Base-by-base conservation (phyloP, 2,797 vertebrate genomes). In the Decapterus maruadsi region DNA sequence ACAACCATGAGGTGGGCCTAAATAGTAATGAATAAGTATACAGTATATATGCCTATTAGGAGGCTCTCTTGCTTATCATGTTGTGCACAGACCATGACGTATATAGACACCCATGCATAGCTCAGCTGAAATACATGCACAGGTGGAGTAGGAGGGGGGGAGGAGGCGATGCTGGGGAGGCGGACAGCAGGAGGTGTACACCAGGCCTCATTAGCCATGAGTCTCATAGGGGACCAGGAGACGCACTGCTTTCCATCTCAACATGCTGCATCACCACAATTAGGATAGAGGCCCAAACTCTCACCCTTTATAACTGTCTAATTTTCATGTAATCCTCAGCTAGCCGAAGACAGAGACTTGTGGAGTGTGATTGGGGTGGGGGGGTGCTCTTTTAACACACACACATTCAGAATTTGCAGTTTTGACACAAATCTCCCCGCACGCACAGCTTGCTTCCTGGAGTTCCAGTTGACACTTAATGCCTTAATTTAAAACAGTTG, bases 161-260 rank as follows among this genome's bases (percentile, higher is more conserved):
- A 68, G 66, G 66, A 38, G 65, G 77, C 4, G 19, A 62, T 56
- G 71, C 50, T 51, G 64, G 58, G 64, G 48, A 76, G 81, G 63
- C 69, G 85, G 78, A 89, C 88, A 91, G 92, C 90, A 85, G 91
- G 90, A 81, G 88, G 89, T 72, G 75, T 67, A 51, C 70, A 71
- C 75, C 84, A 76, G 78, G 85, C 87, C 87, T 92, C 90, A 92
- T 93, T 92, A 93, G 81, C 83, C 77, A 53, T 3, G 55, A 72
- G 70, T 71, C 75, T 85, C 77, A 70, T 70, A 5, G 53, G 85
- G 85, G 81, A 87, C 4, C 7, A 54, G 56, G 62, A 68, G 68
- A 77, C 67, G 69, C 53, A 4, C 48, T 14, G 78, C 85, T 83
- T 60, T 85, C 78, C 79, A 79, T 86, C 85, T 75, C 84, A 61